Base-by-base conservation (phyloP, 2,113 vertebrate species). In the Propithecus coquereli region DNA sequence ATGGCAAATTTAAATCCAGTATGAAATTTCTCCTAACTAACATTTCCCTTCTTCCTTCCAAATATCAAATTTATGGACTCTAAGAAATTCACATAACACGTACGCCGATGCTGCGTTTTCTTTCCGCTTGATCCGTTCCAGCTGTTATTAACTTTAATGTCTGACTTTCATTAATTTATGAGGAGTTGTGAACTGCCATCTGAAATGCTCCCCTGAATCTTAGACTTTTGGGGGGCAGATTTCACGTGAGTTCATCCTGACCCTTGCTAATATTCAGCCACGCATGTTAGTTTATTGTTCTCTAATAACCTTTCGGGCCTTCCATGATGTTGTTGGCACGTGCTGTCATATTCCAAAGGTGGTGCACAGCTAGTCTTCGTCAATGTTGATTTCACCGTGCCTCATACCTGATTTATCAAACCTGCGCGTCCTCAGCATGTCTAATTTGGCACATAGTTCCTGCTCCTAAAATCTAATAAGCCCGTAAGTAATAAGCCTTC, bases 11-110 rank as follows among this genome's bases (percentile, higher is more conserved):
- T 96, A 96, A 97, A 95, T 96, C 91, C 96, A 96, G 89, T 88
- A 91, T 97, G 96, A 97, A 97, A 96, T 97, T 87, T 96, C 96
- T 91, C 86, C 74, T 96, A 94, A 97, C 97, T 95, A 96, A 94
- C 94, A 91, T 97, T 97, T 97, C 91, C 90, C 96, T 97, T 94
- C 77, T 88, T 94, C 45, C 79, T 91, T 96, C 95, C 94, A 95
- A 92, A 97, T 93, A 95, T 54, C 96, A 95, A 96, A 96, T 97
- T 95, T 97, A 96, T 96, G 95, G 96, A 97, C 95, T 91, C 88
- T 45, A 47, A 96, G 97, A 97, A 95, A 96, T 90, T 96, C 94
- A 87, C 70, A n/a, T 76, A 91, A 94, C 87, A 68, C 93, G 47
- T 95, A 91, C 61, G 93, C 82, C 47, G 3, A 79, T 83, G 91